Conservation (phyloP, 2,113 vertebrate genomes). For the Eublepharis macularius region DNA sequence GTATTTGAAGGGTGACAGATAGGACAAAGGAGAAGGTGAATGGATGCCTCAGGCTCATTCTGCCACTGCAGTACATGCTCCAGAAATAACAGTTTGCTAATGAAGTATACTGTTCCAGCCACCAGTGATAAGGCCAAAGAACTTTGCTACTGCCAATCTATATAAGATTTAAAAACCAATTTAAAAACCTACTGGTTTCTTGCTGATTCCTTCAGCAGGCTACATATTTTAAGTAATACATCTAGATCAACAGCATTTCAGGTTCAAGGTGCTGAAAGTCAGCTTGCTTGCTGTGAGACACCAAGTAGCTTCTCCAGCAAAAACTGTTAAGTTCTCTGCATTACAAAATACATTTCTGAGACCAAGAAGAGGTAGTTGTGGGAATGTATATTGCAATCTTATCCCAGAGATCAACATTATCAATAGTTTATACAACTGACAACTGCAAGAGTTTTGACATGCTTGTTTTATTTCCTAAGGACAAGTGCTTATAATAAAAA, state of each 20-base stretch:
- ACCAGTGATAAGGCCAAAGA: constrained; percentile 25
- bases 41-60: constrained; percentile 37
- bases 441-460: not conserved
- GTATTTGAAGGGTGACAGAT: constrained; percentile 18
- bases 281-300: constrained; percentile 35
- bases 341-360: constrained; percentile 26
- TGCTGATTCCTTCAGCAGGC: constrained; percentile 37
- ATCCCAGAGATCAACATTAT: not conserved
- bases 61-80: not conserved
- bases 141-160: constrained; percentile 46
- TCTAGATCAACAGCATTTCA: constrained; percentile 48
- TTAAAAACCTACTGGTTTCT: constrained; percentile 43
- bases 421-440: constrained; percentile 9
- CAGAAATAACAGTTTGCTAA: constrained; percentile 41
- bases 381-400: not conserved
- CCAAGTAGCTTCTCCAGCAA: constrained; percentile 29
- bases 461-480: not conserved
- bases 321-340: constrained; percentile 27
- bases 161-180: constrained; percentile 30
- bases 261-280: constrained; percentile 47
- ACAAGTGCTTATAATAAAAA: not conserved
- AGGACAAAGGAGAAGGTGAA: constrained; percentile 37
- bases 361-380: not conserved
- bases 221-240: constrained; percentile 32
- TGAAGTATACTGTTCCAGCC: constrained; percentile 2